Base-by-base conservation (phyloP, 2,113 vertebrate species). In the Lepus americanus region DNA sequence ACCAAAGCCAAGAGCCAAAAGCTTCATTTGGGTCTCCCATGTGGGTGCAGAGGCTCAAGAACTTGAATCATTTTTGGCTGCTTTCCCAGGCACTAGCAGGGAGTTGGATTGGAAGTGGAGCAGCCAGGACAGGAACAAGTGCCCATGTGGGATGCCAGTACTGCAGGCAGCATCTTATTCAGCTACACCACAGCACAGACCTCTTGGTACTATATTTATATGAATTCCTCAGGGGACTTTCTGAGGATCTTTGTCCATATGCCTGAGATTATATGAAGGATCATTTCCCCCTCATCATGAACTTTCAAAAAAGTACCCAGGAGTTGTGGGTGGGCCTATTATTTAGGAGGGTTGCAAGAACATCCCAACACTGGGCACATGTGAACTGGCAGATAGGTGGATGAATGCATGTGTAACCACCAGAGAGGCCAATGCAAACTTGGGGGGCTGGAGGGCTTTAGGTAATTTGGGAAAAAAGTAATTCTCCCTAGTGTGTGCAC, bases 131-230 rank as follows among this genome's bases (percentile, higher is more conserved):
- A 44, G 44, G 44, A 44, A 7, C 44, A 44, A 44, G 44, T 44
- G 44, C 44, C 44, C 44, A 44, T 44, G 44, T 44, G 44, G 44
- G 44, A 44, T 44, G 44, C 44, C 44, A 44, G 44, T 7, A 44
- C 6, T 44, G 6, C 44, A 44, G 44, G 44, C 39, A 44, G 39
- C 7, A 44, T 44, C 44, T 44, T 44, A 44, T 44, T 44, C 44
- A 44, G 44, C 44, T 44, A 44, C 44, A 44, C 44, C 44, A 44
- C 44, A 44, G 44, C 44, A 44, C 44, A 93, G 95, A 96, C 96
- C 95, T 90, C 87, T 44, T 0, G 13, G 33, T 29, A 49, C 90
- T 0, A 0, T 95, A 96, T 96, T 97, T 95, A 96, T 97, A 64
- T 0, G 5, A 19, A 27, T 87, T 39, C 92, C 92, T 85, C 80